Evolutionary conservation across 2,797 vertebrate species (phyloP), one percentile per base, ranked within the genome.

Genomic region (Acestrorhynchus altus): DNA sequence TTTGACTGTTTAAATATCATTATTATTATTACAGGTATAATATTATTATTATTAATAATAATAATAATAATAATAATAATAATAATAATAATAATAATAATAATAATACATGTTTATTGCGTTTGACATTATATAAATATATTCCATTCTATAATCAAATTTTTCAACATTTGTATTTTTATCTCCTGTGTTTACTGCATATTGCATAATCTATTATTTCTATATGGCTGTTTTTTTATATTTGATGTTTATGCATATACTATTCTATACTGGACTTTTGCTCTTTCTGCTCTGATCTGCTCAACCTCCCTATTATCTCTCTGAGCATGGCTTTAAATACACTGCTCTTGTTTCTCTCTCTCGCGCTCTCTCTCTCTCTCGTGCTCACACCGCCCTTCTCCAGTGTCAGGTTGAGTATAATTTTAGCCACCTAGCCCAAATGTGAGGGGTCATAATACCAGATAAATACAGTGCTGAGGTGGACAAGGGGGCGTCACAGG

Each of bases 391-490:
- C 49, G 73, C 84, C 83, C 86, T 54, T 92, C 91, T 94, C 93
- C 87, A 83, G 91, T 94, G 90, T 88, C 93, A 79, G 84, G 83
- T 84, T 80, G 84, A 35, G 81, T 88, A 91, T 94, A 92, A 91
- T 91, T 90, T 91, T 94, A 94, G 89, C 85, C 3, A 39, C 65
- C 44, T 88, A 84, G 87, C 90, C 91, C 89, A 94, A 94, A 95
- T 94, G 93, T 93, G 90, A 94, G 90, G 92, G 93, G 93, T 94
- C 93, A 94, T 81, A 89, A 90, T 89, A 87, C 86, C 85, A 89
- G 90, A 93, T 94, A 93, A 93, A 93, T 92, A 92, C 88, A 88
- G 88, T 88, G 67, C 80, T 76, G 81, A 60, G 81, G 39, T 1
- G 67, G 51, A 78, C 40, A 31, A 52, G 72, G 15, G 68, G 85